Conservation (phyloP, 2,888 invertebrate genomes). For the Incurvaria masculella region DNA sequence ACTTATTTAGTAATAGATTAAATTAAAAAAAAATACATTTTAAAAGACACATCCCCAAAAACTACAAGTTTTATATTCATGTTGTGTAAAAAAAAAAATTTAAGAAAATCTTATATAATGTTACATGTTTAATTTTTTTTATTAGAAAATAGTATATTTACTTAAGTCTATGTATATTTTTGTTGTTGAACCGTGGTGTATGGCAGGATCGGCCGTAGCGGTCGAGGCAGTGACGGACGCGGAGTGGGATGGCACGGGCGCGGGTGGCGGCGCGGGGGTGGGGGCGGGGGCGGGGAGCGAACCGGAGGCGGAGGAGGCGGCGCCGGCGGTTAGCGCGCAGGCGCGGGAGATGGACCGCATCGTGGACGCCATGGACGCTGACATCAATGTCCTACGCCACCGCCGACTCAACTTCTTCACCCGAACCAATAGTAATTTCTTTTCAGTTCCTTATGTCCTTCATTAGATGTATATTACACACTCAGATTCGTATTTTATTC, state of each 20-base stretch:
- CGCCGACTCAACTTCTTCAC: slow-evolving; percentile 33
- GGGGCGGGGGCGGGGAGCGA: slow-evolving; percentile 33
- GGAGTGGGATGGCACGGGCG: background rate
- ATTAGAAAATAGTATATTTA: too few relatives aligned
- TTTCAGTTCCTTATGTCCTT: background rate
- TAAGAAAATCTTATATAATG: too few relatives aligned
- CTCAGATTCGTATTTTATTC: too few relatives aligned
- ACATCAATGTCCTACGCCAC: slow-evolving; percentile 32
- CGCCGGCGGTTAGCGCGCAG: slow-evolving; percentile 35
- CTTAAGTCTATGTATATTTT: too few relatives aligned
- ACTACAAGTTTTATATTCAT: too few relatives aligned
- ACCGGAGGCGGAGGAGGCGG: slow-evolving; percentile 27
- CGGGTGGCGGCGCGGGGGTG: slow-evolving; percentile 20
- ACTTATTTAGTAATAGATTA: too few relatives aligned
- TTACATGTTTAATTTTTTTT: too few relatives aligned
- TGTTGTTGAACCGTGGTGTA: too few relatives aligned
- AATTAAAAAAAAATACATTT: too few relatives aligned
- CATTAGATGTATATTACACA: too few relatives aligned
- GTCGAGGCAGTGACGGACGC: background rate
- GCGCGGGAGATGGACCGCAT: slow-evolving; percentile 51
- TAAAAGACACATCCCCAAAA: too few relatives aligned
- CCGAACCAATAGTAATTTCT: slow-evolving; percentile 23
- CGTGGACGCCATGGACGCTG: slow-evolving; percentile 59
- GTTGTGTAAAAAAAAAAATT: too few relatives aligned
- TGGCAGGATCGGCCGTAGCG: background rate